These are phyloP conservation scores for Chroicocephalus ridibundus DNA, from an alignment of 2,113 vertebrate genomes.

Conservation along the genomic window DNA sequence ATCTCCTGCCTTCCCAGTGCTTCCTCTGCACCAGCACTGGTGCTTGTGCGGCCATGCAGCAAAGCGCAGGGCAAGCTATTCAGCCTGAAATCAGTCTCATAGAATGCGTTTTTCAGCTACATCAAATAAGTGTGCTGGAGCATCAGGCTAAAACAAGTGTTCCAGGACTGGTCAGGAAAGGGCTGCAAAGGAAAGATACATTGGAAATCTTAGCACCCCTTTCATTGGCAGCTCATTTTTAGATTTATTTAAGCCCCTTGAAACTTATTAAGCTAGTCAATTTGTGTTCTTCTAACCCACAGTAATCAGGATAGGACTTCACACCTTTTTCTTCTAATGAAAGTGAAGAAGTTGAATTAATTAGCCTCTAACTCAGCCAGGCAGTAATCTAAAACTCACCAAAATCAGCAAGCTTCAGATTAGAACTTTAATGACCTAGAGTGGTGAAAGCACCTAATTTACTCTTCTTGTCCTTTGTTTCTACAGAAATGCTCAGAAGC, in stretches of 20 bases:
- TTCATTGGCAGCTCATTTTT: neutral
- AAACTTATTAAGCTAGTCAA: neutral
- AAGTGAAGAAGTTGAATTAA: neutral
- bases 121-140: neutral
- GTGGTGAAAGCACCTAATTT: neutral
- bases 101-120: neutral
- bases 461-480: neutral
- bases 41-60: neutral
- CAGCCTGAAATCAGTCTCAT: neutral
- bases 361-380: neutral
- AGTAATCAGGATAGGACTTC: neutral
- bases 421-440: neutral
- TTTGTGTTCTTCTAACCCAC: neutral
- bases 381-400: neutral
- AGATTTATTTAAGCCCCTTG: neutral
- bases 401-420: neutral
- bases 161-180: neutral
- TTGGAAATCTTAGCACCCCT: neutral
- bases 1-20: neutral
- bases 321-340: neutral
- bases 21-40: neutral
- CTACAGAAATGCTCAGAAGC: constrained; percentile 2
- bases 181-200: neutral
- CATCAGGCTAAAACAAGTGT: neutral
- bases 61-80: neutral